Base-by-base conservation (phyloP, 2,797 vertebrate genomes). In the Pelobates cultripes region DNA sequence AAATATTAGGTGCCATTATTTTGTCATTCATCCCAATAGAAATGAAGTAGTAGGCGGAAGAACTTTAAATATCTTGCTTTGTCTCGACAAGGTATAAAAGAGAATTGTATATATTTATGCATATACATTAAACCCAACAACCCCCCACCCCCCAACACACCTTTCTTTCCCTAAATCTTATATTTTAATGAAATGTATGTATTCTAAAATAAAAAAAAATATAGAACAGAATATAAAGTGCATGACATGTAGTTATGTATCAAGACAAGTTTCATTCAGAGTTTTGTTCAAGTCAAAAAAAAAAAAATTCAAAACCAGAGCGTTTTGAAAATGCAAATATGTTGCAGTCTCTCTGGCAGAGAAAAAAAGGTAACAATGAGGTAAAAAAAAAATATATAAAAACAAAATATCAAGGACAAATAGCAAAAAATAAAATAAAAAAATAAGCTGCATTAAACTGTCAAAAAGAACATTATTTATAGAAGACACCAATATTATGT, bases 201-300 rank as follows among this genome's bases (percentile, higher is more conserved):
- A 75, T 57, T 12, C 8, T 12, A 57, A 79, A 61, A 83, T 7
- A n/a, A 74, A 75, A 66, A 66, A 66, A 61, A 57, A 64, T 44
- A 70, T 7, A 61, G 43, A 75, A 83, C 78, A 64, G 71, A 83
- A 78, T 83, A 83, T 83, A 83, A 84, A 84, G 82, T 84, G 82
- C 82, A 84, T 79, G 77, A 69, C 79, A 72, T 84, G 72, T 79
- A 77, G 74, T 84, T 75, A 84, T 67, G 76, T 75, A 78, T 79
- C 43, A 78, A 81, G 41, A 66, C 47, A 60, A 73, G 55, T 53
- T 55, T 44, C 55, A 79, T 79, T 83, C 66, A 75, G 43, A 64
- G 72, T 51, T 71, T 79, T 83, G 77, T 83, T 83, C 81, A 83
- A 83, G 76, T 78, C 57, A 63, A 82, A 82, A 57, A 77, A 77